Percentiles rank a stretch among this genome's conserved stretches.
Evolutionary conservation across 2,888 invertebrate genomes (phyloP).

Genomic region (Tineola bisselliella): DNA sequence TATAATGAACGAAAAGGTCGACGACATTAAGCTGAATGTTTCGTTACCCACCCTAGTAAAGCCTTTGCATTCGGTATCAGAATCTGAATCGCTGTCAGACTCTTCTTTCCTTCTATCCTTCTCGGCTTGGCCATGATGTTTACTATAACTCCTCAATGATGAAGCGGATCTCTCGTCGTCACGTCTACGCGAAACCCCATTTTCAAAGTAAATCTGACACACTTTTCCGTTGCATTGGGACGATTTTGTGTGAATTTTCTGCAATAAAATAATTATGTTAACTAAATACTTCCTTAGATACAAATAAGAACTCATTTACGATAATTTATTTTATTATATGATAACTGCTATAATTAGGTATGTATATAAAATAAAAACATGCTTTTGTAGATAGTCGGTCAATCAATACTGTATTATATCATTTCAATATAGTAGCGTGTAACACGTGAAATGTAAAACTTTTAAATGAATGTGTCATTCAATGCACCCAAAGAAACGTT

Average conservation of each 20-base stretch:
- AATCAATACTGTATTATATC: too few species aligned
- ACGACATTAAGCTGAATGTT: too few species aligned
- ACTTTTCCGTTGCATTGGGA: slow-evolving; percentile 39
- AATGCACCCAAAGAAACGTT: too few species aligned
- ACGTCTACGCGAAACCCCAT: slow-evolving; percentile 10
- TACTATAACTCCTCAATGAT: slow-evolving; percentile 46
- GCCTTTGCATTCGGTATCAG: slow-evolving; percentile 65
- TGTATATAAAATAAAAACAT: too few species aligned
- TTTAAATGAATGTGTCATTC: too few species aligned
- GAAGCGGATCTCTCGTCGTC: neutral
- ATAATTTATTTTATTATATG: too few species aligned
- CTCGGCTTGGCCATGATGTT: slow-evolving; percentile 54
- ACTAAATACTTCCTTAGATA: neutral
- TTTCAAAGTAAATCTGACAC: slow-evolving; percentile 38
- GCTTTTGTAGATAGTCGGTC: too few species aligned
- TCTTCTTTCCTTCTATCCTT: slow-evolving; percentile 48
- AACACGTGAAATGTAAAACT: too few species aligned
- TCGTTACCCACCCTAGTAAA: slow-evolving; percentile 49
- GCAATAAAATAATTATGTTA: slow-evolving; percentile 25
- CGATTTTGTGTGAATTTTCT: slow-evolving; percentile 43
- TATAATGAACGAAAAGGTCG: too few species aligned
- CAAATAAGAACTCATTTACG: too few species aligned
- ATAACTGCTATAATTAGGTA: too few species aligned
- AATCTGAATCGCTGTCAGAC: slow-evolving; percentile 69
- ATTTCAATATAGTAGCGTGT: too few species aligned